A percentile compares a stretch with the other conserved stretches of the same genome.
Evolutionary conservation across 2,888 invertebrate species (phyloP).

Genomic region (Eutolmus rufibarbis): DNA sequence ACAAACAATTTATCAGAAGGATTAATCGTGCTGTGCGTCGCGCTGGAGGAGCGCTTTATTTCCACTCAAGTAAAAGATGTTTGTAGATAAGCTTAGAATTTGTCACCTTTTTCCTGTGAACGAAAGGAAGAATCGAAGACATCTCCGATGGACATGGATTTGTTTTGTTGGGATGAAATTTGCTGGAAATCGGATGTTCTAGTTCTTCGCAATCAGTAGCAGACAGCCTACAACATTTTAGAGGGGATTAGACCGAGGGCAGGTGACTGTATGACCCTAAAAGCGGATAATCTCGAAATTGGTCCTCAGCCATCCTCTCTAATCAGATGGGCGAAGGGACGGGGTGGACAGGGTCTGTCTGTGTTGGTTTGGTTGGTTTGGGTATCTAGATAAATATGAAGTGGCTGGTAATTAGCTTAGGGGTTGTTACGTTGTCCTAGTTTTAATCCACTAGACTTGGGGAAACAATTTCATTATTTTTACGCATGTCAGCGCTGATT

Average conservation of each 20-base stretch:
- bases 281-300: not conserved
- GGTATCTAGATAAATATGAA: not conserved
- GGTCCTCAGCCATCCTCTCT: not conserved
- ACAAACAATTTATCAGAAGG: not conserved
- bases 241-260: not conserved
- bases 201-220: slow-evolving; percentile 1
- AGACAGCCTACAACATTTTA: not conserved
- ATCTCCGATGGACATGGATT: not conserved
- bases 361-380: not conserved
- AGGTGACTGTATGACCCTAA: slow-evolving; percentile 3
- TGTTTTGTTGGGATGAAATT: not conserved
- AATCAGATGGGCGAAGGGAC: not conserved
- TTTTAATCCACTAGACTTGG: not conserved
- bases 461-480: not conserved
- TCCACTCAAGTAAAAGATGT: not conserved
- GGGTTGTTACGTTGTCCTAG: not conserved
- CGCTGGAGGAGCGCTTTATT: not conserved
- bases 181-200: not conserved
- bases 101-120: slow-evolving; percentile 7
- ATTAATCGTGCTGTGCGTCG: not conserved
- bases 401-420: not conserved
- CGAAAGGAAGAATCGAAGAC: not conserved
- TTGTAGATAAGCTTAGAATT: not conserved
- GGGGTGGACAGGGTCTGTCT: not conserved
- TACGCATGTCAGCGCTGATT: not conserved